Percentiles rank a stretch among this genome's conserved stretches.
Conservation (phyloP, 2,797 vertebrate species). For the Rhodeus uyekii region DNA sequence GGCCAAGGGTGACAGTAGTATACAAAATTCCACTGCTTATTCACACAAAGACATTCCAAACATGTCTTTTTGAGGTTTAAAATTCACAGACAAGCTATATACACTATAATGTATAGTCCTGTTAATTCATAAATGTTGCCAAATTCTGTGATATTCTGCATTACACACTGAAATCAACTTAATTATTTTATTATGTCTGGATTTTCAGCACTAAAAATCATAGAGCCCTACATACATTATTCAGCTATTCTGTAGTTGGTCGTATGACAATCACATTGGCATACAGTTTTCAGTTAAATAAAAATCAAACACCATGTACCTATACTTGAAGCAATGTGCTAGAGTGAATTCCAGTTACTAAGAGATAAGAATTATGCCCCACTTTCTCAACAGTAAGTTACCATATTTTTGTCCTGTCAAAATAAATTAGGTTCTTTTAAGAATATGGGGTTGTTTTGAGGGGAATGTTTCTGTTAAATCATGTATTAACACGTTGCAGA, state of each 20-base stretch:
- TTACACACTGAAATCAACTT: background rate
- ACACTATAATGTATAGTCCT: background rate
- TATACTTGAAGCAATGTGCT: conserved; percentile 30
- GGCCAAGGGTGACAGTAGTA: too few relatives aligned
- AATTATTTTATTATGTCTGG: background rate
- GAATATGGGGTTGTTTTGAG: conserved; percentile 46
- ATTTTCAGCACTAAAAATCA: background rate
- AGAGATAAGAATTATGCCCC: conserved; percentile 49
- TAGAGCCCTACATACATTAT: background rate
- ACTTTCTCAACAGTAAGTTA: conserved; percentile 50
- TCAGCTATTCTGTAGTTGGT: conserved; percentile 8
- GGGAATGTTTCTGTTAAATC: conserved; percentile 58
- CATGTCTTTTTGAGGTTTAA: background rate
- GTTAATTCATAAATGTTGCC: background rate
- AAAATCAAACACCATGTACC: conserved; percentile 38
- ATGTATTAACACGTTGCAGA: conserved; percentile 59
- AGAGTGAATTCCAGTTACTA: conserved; percentile 40
- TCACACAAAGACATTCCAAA: background rate
- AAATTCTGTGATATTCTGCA: background rate
- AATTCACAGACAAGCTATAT: background rate
- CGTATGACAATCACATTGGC: conserved; percentile 23
- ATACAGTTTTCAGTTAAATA: conserved; percentile 11
- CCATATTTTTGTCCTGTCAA: conserved; percentile 46
- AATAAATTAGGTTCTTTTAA: conserved; percentile 54
- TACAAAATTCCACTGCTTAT: background rate